Conservation (phyloP, 2,888 invertebrate species). For the Drosophila melanosoma region DNA sequence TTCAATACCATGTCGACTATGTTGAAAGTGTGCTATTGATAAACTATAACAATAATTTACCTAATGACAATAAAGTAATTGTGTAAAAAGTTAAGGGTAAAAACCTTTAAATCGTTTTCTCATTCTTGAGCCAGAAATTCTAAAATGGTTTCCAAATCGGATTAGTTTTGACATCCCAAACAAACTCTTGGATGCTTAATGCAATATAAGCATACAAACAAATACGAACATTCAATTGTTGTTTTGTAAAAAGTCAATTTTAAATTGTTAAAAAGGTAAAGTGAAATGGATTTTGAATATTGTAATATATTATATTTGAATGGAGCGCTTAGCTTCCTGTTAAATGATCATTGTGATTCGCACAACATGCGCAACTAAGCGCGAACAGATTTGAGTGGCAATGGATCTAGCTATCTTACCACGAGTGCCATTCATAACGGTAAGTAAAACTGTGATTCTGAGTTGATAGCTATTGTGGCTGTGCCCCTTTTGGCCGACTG, state of each 20-base stretch:
- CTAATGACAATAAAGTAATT: slow-evolving; percentile 67
- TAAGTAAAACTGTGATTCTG: slow-evolving; percentile 34
- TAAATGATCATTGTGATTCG: neutral
- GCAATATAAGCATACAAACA: neutral
- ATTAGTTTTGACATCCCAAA: neutral
- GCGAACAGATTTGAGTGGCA: neutral
- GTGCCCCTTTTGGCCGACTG: neutral
- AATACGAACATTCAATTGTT: neutral
- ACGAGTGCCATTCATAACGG: slow-evolving; percentile 39
- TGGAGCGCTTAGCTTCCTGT: neutral
- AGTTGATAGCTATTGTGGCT: slow-evolving; percentile 8
- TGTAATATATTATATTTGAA: neutral
- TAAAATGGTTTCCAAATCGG: neutral
- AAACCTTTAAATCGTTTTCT: neutral
- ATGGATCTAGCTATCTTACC: neutral
- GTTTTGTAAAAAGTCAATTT: neutral
- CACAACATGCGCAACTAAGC: neutral
- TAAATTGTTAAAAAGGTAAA: neutral
- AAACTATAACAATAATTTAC: slow-evolving; percentile 55
- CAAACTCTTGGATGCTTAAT: neutral
- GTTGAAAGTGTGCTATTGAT: slow-evolving; percentile 36
- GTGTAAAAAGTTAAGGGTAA: slow-evolving; percentile 40
- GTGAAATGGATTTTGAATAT: neutral
- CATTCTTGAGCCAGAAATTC: neutral
- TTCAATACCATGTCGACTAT: slow-evolving; percentile 37